Conservation (phyloP, 2,888 invertebrate species). For the Eristalis arbustorum region DNA sequence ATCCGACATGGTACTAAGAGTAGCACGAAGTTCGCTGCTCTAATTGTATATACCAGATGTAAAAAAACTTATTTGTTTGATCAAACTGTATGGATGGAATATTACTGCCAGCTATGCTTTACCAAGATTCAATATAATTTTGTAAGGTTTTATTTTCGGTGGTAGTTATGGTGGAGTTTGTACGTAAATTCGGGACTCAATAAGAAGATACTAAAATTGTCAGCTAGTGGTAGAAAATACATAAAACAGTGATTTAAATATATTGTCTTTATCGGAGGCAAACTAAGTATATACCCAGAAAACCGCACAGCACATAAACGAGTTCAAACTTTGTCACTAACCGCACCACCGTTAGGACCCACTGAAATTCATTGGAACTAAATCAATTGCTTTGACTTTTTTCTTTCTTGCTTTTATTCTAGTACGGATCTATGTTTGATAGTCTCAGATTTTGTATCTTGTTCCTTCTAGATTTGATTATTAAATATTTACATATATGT, state of each 20-base stretch:
- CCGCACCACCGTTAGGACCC: constrained; percentile 25
- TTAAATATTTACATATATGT: not conserved
- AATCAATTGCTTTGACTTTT: not conserved
- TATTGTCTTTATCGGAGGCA: not conserved
- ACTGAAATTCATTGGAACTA: constrained; percentile 28
- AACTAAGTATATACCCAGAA: constrained; percentile 10
- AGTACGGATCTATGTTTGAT: not conserved
- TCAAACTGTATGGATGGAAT: not conserved
- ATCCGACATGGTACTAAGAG: constrained; percentile 84
- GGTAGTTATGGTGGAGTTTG: constrained; percentile 13
- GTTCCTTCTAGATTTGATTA: not conserved
- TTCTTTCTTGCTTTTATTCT: not conserved
- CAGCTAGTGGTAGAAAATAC: constrained; percentile 1
- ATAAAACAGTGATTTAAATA: not conserved
- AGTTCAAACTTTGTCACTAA: constrained; percentile 27
- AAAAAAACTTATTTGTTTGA: not conserved
- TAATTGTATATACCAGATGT: constrained; percentile 3
- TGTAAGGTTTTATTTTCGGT: constrained; percentile 26
- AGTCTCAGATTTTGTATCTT: not conserved
- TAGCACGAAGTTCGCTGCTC: constrained; percentile 28
- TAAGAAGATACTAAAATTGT: constrained; percentile 14
- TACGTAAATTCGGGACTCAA: constrained; percentile 20
- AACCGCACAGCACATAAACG: constrained; percentile 18
- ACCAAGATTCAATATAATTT: constrained; percentile 17
- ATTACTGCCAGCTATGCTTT: not conserved